Evolutionary conservation across 2,113 vertebrate species (phyloP), one percentile per base, ranked within the genome.

Genomic region (Spea bombifrons): DNA sequence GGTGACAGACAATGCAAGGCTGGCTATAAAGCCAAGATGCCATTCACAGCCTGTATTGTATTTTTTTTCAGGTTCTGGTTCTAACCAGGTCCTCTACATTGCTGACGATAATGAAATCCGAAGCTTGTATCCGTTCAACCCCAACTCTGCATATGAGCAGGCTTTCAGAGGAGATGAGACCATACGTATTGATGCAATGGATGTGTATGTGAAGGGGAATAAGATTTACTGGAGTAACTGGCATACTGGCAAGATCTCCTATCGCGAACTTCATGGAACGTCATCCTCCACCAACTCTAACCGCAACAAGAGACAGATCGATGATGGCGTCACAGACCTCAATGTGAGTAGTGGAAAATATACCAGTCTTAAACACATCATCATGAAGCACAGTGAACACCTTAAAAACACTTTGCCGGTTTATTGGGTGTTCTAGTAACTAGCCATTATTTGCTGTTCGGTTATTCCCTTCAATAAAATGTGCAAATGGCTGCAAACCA

Each of bases 151-250:
- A 71, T 97, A 99, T 0, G 96, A 98, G 88, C 97, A 98, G 30
- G 95, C 95, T 65, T 98, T 98, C 91, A 95, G 96, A 87, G 97
- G 97, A 0, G 95, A 98, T 0, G 94, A 94, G 76, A 96, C 92
- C 0, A 96, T 99, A 76, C 95, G 97, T 48, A 98, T 99, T 0
- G 96, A 98, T 0, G 95, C 97, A 49, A 97, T 98, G 96, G 97
- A 99, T 82, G 89, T 98, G 65, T 94, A 98, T 0, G 84, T 98
- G 82, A 99, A 98, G 88, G 94, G 93, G 67, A 96, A 95, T 85
- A 94, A 92, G 47, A 95, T 99, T 89, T 99, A 96, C 83, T 99
- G 97, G 97, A 99, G 96, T 83, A 99, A 98, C 89, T 99, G 97
- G 97, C 97, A 99, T 92, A 98, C 94, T 0, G 94, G 95, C 69